Conservation (phyloP, 2,113 vertebrate genomes). For the Madoqua kirkii region DNA sequence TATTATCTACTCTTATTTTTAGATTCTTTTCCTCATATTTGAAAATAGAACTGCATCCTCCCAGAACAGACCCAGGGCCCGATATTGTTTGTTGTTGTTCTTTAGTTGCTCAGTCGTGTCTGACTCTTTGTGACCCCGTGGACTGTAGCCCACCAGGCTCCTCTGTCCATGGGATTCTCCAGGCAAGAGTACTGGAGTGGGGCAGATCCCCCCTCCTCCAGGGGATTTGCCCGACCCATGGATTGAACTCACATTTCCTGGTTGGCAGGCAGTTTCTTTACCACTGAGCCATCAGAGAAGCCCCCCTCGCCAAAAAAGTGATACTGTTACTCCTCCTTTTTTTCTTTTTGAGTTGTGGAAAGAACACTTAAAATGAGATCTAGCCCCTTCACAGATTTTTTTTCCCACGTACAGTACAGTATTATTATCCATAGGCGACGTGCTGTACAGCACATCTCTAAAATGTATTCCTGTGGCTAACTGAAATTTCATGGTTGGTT, state of each 20-base stretch:
- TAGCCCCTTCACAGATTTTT: background rate
- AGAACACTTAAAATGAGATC: background rate
- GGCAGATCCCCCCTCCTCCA: background rate
- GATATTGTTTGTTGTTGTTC: background rate
- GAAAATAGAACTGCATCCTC: background rate
- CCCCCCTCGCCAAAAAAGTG: background rate
- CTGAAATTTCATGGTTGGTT: background rate
- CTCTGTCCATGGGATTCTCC: background rate
- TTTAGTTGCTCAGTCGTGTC: background rate
- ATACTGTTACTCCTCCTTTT: background rate
- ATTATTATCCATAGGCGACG: background rate
- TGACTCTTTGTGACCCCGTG: rapidly evolving
- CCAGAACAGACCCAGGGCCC: background rate
- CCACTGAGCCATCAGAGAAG: background rate
- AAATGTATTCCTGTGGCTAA: background rate
- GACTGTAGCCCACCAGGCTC: background rate
- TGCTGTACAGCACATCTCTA: background rate
- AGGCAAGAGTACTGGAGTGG: background rate
- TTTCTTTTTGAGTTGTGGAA: background rate
- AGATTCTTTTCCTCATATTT: background rate
- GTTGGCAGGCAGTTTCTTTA: background rate
- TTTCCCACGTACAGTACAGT: too few relatives aligned
- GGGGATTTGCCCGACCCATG: background rate
- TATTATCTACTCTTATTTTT: background rate
- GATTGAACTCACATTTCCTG: background rate